Percentiles rank a stretch among this genome's conserved stretches.
Evolutionary conservation across 1,140 invertebrate species (phyloP).

Genomic region (Tetragonula clypearis): DNA sequence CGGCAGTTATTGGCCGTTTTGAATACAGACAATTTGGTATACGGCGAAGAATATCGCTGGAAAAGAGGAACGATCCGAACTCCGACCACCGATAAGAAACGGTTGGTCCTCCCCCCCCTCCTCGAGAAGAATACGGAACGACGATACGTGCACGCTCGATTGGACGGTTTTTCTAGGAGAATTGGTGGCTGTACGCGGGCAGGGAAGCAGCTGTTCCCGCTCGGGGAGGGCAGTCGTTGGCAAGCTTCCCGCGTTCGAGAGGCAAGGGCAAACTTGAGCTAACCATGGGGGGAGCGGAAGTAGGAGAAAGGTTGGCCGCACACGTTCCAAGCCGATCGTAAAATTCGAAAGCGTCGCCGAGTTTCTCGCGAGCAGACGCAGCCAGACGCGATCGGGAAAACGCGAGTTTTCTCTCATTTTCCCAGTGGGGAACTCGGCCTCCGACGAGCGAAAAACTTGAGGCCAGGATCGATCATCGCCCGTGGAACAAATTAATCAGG

Average conservation of each 20-base stretch:
- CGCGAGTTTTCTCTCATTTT: too few relatives aligned
- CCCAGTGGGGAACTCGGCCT: too few relatives aligned
- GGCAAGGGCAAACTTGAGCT: neutral
- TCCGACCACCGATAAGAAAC: constrained; percentile 34
- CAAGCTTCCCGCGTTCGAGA: constrained; percentile 48
- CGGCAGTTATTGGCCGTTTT: constrained; percentile 43
- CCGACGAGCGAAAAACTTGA: neutral
- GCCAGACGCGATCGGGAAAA: neutral
- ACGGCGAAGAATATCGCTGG: neutral
- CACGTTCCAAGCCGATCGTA: neutral
- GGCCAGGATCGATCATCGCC: constrained; percentile 38
- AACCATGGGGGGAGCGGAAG: neutral
- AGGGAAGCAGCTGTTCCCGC: neutral
- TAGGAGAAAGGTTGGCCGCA: too few relatives aligned
- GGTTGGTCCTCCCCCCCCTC: constrained; percentile 21
- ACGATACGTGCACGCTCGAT: constrained; percentile 20
- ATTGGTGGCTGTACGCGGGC: neutral
- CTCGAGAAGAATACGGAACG: constrained; percentile 32
- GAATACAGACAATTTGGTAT: constrained; percentile 37
- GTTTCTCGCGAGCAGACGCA: neutral
- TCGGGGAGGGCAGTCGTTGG: constrained; percentile 28
- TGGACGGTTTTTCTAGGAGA: constrained; percentile 37
- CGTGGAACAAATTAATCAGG: constrained; percentile 46
- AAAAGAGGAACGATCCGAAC: neutral
- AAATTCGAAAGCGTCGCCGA: neutral